Evolutionary conservation across 2,113 vertebrate genomes (phyloP).

Genomic region (Hyla sarda): DNA sequence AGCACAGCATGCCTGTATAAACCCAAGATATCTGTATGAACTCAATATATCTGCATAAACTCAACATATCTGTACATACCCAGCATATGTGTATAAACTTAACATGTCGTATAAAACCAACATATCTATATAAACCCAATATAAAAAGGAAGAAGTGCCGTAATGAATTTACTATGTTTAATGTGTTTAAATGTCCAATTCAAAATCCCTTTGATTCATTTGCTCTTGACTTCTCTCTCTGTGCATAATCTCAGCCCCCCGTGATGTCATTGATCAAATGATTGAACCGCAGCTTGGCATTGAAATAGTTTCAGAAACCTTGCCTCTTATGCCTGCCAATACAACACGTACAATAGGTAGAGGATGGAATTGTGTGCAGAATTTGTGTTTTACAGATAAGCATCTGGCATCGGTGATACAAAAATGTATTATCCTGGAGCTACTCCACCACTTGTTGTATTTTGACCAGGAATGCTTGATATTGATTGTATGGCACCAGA

Average conservation of each 20-base stretch:
- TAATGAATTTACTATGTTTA: neutral
- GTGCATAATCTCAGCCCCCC: neutral
- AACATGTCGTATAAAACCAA: too few relatives aligned
- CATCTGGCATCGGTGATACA: neutral
- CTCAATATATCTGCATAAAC: too few relatives aligned
- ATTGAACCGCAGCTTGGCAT: slow-evolving; percentile 1
- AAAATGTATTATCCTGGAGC: neutral
- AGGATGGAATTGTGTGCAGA: neutral
- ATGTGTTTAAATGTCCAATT: neutral
- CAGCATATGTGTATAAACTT: too few relatives aligned
- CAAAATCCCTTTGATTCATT: neutral
- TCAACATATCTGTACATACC: too few relatives aligned
- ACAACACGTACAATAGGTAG: neutral
- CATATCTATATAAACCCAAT: neutral
- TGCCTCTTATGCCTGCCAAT: neutral
- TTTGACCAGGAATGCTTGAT: slow-evolving; percentile 21
- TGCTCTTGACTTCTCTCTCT: neutral
- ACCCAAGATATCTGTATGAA: too few relatives aligned
- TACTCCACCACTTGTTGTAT: neutral
- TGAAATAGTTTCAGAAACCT: neutral
- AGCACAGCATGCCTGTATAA: too few relatives aligned
- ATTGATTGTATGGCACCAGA: slow-evolving; percentile 8
- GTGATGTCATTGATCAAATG: neutral
- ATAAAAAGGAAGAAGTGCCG: neutral
- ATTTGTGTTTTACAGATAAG: slow-evolving; percentile 6